These are phyloP conservation scores for Microctonus brassicae DNA, from an alignment of 2,888 invertebrate genomes.

Conservation along the genomic window DNA sequence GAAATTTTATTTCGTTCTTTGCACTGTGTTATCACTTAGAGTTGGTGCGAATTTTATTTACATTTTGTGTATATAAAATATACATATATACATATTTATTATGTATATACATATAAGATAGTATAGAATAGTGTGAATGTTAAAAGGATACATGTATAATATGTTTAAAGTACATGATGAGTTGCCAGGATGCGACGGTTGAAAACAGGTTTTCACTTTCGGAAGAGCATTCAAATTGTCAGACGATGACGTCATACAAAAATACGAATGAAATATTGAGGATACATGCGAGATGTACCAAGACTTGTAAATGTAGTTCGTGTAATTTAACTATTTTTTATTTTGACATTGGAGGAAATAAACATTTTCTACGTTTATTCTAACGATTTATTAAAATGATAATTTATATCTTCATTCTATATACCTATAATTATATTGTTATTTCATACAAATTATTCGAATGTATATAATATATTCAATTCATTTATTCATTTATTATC, in stretches of 20 bases:
- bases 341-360: too few relatives aligned
- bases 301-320: background rate
- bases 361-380: background rate
- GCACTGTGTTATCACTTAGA: background rate
- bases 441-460: too few relatives aligned
- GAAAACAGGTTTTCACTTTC: conserved; percentile 64
- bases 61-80: background rate
- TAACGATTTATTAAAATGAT: too few relatives aligned
- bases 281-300: background rate
- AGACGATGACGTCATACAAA: conserved; percentile 63
- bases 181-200: conserved; percentile 36
- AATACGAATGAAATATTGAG: conserved; percentile 6
- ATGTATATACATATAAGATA: too few relatives aligned
- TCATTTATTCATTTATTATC: too few relatives aligned
- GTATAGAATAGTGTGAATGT: conserved; percentile 8
- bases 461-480: too few relatives aligned
- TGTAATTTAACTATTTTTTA: background rate
- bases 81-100: background rate
- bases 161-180: too few relatives aligned
- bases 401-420: too few relatives aligned
- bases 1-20: too few relatives aligned
- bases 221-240: conserved; percentile 61
- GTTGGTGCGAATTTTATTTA: background rate
- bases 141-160: background rate
- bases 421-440: too few relatives aligned